phyloP scores from a whole-genome alignment of 2,888 invertebrate genomes.

The Chrysomela aeneicollis region DNA sequence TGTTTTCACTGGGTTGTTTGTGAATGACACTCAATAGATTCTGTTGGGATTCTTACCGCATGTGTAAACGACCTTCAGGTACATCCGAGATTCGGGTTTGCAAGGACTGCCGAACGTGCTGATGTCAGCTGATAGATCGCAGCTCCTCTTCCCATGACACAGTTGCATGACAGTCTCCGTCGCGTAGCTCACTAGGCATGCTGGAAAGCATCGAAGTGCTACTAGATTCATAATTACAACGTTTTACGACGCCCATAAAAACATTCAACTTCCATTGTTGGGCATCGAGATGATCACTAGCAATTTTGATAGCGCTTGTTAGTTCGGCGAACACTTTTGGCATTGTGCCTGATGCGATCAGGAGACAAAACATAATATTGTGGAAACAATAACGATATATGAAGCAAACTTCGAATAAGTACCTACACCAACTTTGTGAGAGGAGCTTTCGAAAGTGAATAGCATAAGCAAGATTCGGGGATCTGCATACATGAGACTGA shows the following conservation, averaged over 20 bases:
- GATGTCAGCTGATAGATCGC: constrained; percentile 80
- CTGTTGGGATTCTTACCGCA: constrained; percentile 72
- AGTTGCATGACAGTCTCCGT: constrained; percentile 88
- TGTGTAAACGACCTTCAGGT: constrained; percentile 86
- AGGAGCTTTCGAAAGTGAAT: constrained; percentile 1
- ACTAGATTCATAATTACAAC: too few species aligned
- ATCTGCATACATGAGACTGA: constrained; percentile 13
- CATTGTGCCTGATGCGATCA: neutral
- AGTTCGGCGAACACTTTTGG: neutral
- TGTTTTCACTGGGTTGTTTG: too few species aligned
- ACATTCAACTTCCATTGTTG: constrained; percentile 12
- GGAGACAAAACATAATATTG: neutral
- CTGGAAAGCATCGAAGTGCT: constrained; percentile 64
- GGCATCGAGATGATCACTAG: neutral
- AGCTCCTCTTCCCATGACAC: constrained; percentile 83
- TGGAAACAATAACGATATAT: constrained; percentile 7
- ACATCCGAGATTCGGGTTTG: constrained; percentile 79
- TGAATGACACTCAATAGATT: constrained; percentile 16
- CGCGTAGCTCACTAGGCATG: constrained; percentile 86
- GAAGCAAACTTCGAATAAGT: constrained; percentile 14
- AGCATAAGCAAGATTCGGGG: constrained; percentile 12
- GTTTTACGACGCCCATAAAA: neutral
- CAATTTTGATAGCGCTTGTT: neutral
- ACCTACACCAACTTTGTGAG: constrained; percentile 9
- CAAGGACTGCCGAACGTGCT: constrained; percentile 86